A percentile compares a stretch with the other conserved stretches of the same genome.
Conservation (phyloP, 2,797 vertebrate genomes). For the Dipus sagitta region DNA sequence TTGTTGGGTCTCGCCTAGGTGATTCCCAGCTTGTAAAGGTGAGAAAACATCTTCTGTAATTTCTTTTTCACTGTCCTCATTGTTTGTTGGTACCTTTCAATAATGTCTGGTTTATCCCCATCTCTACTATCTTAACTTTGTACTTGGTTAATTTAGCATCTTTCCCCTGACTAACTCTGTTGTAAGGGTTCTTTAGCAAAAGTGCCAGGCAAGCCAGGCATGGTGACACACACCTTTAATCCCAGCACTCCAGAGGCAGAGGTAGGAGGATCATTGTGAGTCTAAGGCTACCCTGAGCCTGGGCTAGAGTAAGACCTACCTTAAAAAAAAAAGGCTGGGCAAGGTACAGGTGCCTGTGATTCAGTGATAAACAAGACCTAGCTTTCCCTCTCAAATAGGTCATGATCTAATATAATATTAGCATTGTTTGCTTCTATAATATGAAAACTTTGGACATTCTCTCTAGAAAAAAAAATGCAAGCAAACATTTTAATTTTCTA, state of each 20-base stretch:
- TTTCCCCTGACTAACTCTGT: background rate
- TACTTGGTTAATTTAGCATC: background rate
- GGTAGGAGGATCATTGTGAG: too few relatives aligned
- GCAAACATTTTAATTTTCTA: background rate
- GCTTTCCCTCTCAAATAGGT: background rate
- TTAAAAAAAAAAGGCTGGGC: background rate
- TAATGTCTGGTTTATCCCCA: background rate
- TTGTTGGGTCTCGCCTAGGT: slow-evolving; percentile 97
- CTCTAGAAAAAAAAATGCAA: background rate
- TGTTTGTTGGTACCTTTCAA: background rate
- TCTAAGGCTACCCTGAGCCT: too few relatives aligned
- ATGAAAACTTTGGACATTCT: background rate
- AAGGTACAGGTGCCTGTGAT: background rate
- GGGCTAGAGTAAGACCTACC: too few relatives aligned
- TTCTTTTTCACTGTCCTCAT: background rate
- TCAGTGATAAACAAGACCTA: background rate
- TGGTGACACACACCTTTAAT: too few relatives aligned
- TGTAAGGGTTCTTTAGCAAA: background rate
- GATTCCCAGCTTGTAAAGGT: slow-evolving; percentile 99
- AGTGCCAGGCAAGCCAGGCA: background rate
- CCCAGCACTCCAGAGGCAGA: too few relatives aligned
- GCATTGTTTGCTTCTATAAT: background rate
- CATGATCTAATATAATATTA: background rate
- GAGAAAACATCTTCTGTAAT: background rate
- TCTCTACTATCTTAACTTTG: background rate